Percentiles rank a stretch among this genome's conserved stretches.
phyloP scores from a whole-genome alignment of 2,797 vertebrate genomes.

The Diplodus sargus region DNA sequence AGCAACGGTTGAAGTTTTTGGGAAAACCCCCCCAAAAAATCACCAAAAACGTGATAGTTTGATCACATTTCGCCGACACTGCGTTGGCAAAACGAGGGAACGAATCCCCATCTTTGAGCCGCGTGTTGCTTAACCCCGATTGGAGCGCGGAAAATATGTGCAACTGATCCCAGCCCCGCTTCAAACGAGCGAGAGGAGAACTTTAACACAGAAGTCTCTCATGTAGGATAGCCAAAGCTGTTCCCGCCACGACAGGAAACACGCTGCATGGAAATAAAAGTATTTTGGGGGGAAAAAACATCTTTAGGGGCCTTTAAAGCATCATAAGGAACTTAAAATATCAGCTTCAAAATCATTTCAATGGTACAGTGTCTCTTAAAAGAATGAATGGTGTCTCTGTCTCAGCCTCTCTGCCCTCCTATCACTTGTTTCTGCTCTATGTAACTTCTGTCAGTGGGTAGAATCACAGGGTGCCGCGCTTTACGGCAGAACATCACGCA shows the following conservation, averaged over 20 bases:
- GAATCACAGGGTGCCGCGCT: too few species aligned
- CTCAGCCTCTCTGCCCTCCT: too few species aligned
- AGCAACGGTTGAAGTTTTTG: background rate
- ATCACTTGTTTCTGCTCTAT: too few species aligned
- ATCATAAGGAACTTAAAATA: too few species aligned
- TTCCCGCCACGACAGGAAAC: background rate
- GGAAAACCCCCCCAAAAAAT: too few species aligned
- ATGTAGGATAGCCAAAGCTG: background rate
- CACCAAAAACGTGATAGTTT: background rate
- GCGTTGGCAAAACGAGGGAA: background rate
- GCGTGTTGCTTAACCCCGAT: background rate
- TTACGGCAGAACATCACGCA: too few species aligned
- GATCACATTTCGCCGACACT: background rate
- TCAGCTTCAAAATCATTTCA: too few species aligned
- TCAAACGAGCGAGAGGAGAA: background rate
- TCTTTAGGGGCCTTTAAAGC: background rate
- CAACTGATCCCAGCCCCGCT: background rate
- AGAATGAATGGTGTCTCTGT: too few species aligned
- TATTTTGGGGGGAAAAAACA: background rate
- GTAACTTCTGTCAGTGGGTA: too few species aligned
- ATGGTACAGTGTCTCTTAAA: too few species aligned
- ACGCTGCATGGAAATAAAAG: background rate
- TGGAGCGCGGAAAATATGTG: background rate
- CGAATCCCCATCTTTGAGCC: background rate
- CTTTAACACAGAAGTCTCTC: background rate